A percentile compares a stretch with the other conserved stretches of the same genome.
Conservation (phyloP, 92 coral and sea anemone species). For the Actinernus sp. region DNA sequence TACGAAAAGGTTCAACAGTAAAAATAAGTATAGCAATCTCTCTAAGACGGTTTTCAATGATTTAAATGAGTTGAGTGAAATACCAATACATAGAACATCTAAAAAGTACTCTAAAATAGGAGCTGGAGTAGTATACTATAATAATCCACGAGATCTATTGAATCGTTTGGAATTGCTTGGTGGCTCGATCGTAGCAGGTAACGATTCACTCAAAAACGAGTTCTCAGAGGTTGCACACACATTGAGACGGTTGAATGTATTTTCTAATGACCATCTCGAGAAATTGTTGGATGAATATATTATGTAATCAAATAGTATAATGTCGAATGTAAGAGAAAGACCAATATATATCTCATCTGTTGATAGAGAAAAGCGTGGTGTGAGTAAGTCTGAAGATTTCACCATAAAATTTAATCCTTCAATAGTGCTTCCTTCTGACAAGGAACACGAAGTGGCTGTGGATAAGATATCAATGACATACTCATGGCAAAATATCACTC, state of each 20-base stretch:
- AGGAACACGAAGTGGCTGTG: slow-evolving; percentile 18
- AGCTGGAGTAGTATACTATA: slow-evolving; percentile 18
- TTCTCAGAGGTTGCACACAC: slow-evolving; percentile 4
- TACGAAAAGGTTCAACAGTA: too few relatives aligned
- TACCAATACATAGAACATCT: slow-evolving; percentile 35
- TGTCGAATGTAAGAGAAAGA: slow-evolving; percentile 6
- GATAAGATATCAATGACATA: slow-evolving; percentile 24
- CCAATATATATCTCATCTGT: slow-evolving; percentile 18
- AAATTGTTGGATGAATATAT: slow-evolving; percentile 8
- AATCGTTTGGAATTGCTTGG: slow-evolving; percentile 7
- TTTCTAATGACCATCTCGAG: not conserved
- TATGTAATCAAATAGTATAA: not conserved
- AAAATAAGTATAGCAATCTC: not conserved
- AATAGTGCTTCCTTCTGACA: not conserved
- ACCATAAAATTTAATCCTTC: slow-evolving; percentile 16
- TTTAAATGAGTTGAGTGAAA: slow-evolving; percentile 11
- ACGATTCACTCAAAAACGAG: slow-evolving; percentile 9
- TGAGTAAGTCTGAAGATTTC: slow-evolving; percentile 13
- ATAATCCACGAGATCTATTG: slow-evolving; percentile 5
- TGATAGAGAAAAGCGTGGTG: slow-evolving; percentile 12
- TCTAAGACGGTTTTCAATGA: slow-evolving; percentile 13
- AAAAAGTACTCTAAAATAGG: slow-evolving; percentile 29
- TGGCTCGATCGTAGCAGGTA: slow-evolving; percentile 13
- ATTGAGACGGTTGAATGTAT: not conserved
- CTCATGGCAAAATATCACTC: slow-evolving; percentile 23